phyloP scores from a whole-genome alignment of 2,113 vertebrate species.

The Thunnus thynnus region DNA sequence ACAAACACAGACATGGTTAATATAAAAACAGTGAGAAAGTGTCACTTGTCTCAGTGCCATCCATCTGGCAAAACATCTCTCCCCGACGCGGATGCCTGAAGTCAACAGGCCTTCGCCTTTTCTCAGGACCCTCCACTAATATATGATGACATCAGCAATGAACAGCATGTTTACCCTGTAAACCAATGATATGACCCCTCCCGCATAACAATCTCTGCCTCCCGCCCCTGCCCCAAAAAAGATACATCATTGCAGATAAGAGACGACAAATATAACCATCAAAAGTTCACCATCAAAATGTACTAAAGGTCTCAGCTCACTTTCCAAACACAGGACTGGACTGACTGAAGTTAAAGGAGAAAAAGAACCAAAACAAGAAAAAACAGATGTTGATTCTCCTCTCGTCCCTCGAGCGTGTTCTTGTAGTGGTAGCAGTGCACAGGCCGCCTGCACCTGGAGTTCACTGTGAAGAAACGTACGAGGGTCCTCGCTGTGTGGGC shows the following conservation, averaged over 20 bases:
- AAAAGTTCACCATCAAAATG: constrained; percentile 77
- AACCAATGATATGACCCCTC: constrained; percentile 82
- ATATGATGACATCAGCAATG: constrained; percentile 72
- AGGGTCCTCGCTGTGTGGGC: constrained; percentile 18
- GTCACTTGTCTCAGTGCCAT: constrained; percentile 79
- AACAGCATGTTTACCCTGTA: constrained; percentile 85
- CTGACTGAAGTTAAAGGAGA: constrained; percentile 64
- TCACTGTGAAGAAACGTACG: constrained; percentile 34
- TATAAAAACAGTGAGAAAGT: constrained; percentile 83
- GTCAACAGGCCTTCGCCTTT: constrained; percentile 51
- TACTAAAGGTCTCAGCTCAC: constrained; percentile 74
- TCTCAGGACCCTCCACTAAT: constrained; percentile 54
- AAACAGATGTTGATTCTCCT: constrained; percentile 45
- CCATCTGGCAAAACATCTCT: constrained; percentile 61
- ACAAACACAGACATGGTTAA: constrained; percentile 82
- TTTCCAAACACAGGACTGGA: constrained; percentile 76
- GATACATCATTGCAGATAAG: constrained; percentile 74
- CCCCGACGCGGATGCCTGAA: constrained; percentile 40
- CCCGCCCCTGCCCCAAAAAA: constrained; percentile 31
- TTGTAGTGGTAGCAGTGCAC: constrained; percentile 67
- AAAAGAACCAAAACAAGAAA: constrained; percentile 50
- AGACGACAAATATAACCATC: constrained; percentile 76
- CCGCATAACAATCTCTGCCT: constrained; percentile 59
- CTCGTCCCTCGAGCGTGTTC: constrained; percentile 23
- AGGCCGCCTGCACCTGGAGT: constrained; percentile 44